A percentile compares a stretch with the other conserved stretches of the same genome.
Conservation (phyloP, 1,140 invertebrate genomes). For the Drosophila albomicans region DNA sequence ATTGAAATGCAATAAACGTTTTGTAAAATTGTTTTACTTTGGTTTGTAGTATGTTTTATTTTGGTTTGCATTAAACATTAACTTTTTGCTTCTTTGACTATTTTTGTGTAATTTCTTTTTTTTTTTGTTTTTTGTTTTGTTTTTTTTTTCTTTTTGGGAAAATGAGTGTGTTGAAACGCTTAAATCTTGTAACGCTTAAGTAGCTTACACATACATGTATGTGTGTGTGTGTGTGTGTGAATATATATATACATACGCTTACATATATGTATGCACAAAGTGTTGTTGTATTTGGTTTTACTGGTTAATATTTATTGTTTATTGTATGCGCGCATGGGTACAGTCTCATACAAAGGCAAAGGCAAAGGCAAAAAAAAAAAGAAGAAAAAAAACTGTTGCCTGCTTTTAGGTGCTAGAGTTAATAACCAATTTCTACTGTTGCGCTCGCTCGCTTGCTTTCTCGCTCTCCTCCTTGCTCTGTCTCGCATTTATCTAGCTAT, state of each 20-base stretch:
- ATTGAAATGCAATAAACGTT: slow-evolving; percentile 51
- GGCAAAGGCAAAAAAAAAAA: background rate
- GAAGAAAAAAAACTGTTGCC: slow-evolving; percentile 29
- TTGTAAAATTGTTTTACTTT: slow-evolving; percentile 45
- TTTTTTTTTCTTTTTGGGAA: background rate
- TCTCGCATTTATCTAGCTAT: background rate
- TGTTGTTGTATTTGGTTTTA: slow-evolving; percentile 34
- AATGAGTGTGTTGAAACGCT: slow-evolving; percentile 48
- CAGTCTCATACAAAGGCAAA: slow-evolving; percentile 26
- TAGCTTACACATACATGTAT: slow-evolving; percentile 47
- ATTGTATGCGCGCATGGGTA: slow-evolving; percentile 38
- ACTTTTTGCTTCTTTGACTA: slow-evolving; percentile 12
- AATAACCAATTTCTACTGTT: slow-evolving; percentile 15
- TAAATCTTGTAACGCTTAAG: slow-evolving; percentile 46
- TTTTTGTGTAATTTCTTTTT: background rate
- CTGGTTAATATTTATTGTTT: slow-evolving; percentile 4
- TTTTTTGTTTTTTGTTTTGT: too few relatives aligned
- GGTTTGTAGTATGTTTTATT: slow-evolving; percentile 16
- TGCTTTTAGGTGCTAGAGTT: slow-evolving; percentile 41
- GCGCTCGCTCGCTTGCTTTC: slow-evolving; percentile 1
- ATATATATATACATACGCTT: slow-evolving; percentile 21
- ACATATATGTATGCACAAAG: slow-evolving; percentile 25
- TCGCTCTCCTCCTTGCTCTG: background rate
- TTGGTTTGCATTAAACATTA: slow-evolving; percentile 26
- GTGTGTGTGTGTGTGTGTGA: slow-evolving; percentile 30